A percentile compares a stretch with the other conserved stretches of the same genome.
Evolutionary conservation across 2,113 vertebrate genomes (phyloP).

Genomic region (Gymnobelideus leadbeateri): DNA sequence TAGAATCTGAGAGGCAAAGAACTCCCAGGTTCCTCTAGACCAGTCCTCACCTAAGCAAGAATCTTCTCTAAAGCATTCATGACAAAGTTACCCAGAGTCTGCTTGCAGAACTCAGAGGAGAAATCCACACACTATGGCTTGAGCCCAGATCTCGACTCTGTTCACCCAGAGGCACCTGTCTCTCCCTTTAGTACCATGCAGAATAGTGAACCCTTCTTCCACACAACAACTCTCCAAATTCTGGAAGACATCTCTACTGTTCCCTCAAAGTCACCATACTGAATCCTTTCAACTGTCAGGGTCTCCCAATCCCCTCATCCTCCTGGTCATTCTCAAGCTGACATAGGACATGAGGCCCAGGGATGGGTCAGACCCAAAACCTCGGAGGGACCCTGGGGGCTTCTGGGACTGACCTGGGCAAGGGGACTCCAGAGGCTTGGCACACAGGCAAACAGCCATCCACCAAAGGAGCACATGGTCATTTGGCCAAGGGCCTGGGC

Average conservation of each 20-base stretch:
- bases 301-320: rapidly evolving
- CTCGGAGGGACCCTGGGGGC: not conserved
- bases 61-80: not conserved
- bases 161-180: not conserved
- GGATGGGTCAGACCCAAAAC: not conserved
- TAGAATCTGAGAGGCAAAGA: not conserved
- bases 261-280: too few species aligned
- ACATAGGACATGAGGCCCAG: not conserved
- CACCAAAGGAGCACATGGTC: not conserved
- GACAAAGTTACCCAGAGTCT: not conserved
- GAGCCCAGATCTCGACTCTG: too few species aligned
- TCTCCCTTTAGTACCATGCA: not conserved
- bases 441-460: not conserved
- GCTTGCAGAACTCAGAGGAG: not conserved
- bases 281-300: not conserved
- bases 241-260: not conserved
- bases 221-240: not conserved
- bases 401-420: not conserved
- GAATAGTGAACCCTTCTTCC: not conserved
- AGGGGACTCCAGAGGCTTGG: not conserved
- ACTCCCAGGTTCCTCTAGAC: not conserved
- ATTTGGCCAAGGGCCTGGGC: not conserved
- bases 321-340: not conserved
- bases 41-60: not conserved
- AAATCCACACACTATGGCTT: rapidly evolving